Evolutionary conservation across 2,888 invertebrate genomes (phyloP).

Genomic region (Drosophila dives): DNA sequence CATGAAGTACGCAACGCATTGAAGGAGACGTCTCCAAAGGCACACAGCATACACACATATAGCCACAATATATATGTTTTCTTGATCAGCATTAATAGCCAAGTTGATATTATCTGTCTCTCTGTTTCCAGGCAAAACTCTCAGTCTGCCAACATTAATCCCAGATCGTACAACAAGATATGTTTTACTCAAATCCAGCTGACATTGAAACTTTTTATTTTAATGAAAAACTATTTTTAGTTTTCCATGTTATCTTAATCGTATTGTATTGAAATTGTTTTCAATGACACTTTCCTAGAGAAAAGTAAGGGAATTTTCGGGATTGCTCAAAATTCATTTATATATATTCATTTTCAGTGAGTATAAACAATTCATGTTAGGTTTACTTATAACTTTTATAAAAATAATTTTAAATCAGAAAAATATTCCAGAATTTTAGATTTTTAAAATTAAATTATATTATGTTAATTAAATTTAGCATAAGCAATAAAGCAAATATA

Average conservation of each 20-base stretch:
- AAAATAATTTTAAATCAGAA: background rate
- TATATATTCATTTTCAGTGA: background rate
- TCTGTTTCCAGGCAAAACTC: background rate
- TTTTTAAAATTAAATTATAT: background rate
- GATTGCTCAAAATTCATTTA: background rate
- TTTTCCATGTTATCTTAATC: background rate
- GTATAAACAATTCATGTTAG: background rate
- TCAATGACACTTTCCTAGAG: background rate
- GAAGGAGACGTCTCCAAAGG: background rate
- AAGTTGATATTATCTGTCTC: background rate
- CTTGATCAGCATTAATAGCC: background rate
- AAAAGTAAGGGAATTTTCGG: background rate
- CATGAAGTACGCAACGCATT: conserved; percentile 1
- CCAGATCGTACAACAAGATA: background rate
- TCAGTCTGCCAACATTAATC: background rate
- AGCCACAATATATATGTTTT: background rate
- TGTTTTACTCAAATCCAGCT: background rate
- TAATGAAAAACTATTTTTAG: background rate
- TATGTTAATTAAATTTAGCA: background rate
- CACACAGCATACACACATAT: background rate
- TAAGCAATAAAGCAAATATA: background rate
- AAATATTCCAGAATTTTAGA: background rate
- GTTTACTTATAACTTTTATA: background rate
- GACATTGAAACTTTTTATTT: background rate
- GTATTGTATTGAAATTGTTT: background rate